These are phyloP conservation scores for Parnassius smintheus DNA, from an alignment of 2,888 invertebrate species.

Conservation along the genomic window DNA sequence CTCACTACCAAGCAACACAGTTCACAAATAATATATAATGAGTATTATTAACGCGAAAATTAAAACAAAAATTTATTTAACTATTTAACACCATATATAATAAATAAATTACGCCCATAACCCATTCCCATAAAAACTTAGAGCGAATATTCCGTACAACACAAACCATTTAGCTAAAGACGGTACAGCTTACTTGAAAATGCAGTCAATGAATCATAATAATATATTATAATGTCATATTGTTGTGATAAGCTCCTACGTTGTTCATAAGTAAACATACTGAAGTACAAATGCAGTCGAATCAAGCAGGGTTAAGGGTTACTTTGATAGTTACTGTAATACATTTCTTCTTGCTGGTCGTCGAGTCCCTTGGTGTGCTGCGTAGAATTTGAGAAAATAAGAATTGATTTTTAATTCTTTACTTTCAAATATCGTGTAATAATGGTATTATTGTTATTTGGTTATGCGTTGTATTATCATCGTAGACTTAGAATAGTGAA, in stretches of 20 bases:
- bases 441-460: slow-evolving; percentile 23
- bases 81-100: too few species aligned
- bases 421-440: slow-evolving; percentile 2
- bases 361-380: slow-evolving; percentile 1
- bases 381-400: slow-evolving; percentile 4
- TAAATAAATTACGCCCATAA: too few species aligned
- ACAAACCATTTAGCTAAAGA: too few species aligned
- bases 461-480: slow-evolving; percentile 14
- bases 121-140: too few species aligned
- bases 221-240: background rate
- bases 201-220: background rate
- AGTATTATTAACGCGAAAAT: too few species aligned
- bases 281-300: slow-evolving; percentile 1
- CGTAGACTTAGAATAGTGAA: slow-evolving; percentile 20
- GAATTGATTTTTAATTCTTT: background rate
- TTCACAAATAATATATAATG: too few species aligned
- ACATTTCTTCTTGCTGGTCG: slow-evolving; percentile 14
- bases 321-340: slow-evolving; percentile 7
- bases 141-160: too few species aligned
- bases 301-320: slow-evolving; percentile 21
- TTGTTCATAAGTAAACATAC: slow-evolving; percentile 4
- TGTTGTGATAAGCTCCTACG: slow-evolving; percentile 8
- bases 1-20: too few species aligned
- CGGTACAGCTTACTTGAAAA: background rate
- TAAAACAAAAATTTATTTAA: too few species aligned